These are phyloP conservation scores for Pedicia rivosa DNA, from an alignment of 2,888 invertebrate species.

Conservation along the genomic window DNA sequence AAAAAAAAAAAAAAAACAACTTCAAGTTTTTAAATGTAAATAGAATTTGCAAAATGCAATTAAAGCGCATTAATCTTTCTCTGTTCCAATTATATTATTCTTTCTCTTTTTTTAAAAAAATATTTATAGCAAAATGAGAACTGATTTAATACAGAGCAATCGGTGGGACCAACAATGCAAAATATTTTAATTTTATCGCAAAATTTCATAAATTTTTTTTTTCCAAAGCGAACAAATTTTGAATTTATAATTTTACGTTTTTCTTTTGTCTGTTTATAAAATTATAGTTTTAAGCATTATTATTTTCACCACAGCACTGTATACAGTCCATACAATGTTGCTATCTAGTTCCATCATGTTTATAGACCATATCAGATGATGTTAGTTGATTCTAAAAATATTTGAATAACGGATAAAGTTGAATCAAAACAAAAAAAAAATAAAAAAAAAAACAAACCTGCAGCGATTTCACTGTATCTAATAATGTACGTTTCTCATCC, in stretches of 20 bases:
- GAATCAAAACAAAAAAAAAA: background rate
- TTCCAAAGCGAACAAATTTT: constrained; percentile 21
- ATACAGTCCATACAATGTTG: constrained; percentile 55
- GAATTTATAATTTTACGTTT: constrained; percentile 25
- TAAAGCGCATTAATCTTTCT: no score
- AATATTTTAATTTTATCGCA: no score
- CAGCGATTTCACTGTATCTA: constrained; percentile 50
- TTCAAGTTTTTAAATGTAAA: no score
- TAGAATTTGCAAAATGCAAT: no score
- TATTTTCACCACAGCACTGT: constrained; percentile 44
- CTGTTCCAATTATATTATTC: no score
- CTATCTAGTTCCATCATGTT: constrained; percentile 44
- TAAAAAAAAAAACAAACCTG: constrained; percentile 33
- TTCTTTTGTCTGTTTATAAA: constrained; percentile 22
- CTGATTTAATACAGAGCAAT: no score
- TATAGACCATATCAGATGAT: constrained; percentile 25
- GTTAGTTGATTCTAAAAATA: constrained; percentile 25
- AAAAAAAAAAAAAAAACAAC: no score
- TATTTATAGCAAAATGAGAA: no score
- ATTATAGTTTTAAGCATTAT: constrained; percentile 23
- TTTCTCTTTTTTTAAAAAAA: no score
- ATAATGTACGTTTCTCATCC: constrained; percentile 54
- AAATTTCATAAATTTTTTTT: no score
- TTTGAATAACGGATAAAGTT: background rate
- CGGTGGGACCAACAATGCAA: background rate